Evolutionary conservation across 2,888 invertebrate genomes (phyloP), one percentile per base, ranked within the genome.

Genomic region (Enchytraeus crypticus): DNA sequence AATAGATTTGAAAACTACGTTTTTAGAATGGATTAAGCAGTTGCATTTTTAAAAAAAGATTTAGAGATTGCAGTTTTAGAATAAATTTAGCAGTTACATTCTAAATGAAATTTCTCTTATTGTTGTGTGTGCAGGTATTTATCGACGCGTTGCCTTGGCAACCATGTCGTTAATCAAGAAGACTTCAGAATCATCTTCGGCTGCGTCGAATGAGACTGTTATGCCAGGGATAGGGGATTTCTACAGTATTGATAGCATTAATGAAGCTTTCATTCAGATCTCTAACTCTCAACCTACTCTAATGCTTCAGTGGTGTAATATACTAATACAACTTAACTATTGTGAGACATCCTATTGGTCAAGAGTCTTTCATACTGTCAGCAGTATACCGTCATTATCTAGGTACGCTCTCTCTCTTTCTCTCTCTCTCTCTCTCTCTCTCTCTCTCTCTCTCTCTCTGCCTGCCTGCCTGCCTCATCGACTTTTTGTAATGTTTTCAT

Each of bases 301-400:
- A 51, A 85, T 86, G 3, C 83, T 87, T 57, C 86, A 88, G 69
- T 90, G 89, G 89, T 86, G 86, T 57, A 87, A 88, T 77, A 79
- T 90, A 46, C 81, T 90, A 69, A 86, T 86, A 5, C 82, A 88
- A 51, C 74, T 90, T 56, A 86, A 87, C 72, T 87, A 86, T 77
- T 84, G 86, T 29, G 84, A 86, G 23, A 83, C 85, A 73, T 80
- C 80, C 11, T 87, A 87, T 76, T 90, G 89, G 89, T 83, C 84
- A 61, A 82, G 82, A 60, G 76, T 87, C 1, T 79, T 86, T 60
- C 73, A 74, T 58, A 77, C 78, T 59, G 66, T 71, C 80, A 79
- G 5, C 70, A 81, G 32, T 73, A 79, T 61, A 75, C 79, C 1
- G 79, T 81, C 62, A 76, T 70, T 63, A 3, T 14, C 14, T 23